Base-by-base conservation (phyloP, 2,797 vertebrate species). In the Anabas testudineus region DNA sequence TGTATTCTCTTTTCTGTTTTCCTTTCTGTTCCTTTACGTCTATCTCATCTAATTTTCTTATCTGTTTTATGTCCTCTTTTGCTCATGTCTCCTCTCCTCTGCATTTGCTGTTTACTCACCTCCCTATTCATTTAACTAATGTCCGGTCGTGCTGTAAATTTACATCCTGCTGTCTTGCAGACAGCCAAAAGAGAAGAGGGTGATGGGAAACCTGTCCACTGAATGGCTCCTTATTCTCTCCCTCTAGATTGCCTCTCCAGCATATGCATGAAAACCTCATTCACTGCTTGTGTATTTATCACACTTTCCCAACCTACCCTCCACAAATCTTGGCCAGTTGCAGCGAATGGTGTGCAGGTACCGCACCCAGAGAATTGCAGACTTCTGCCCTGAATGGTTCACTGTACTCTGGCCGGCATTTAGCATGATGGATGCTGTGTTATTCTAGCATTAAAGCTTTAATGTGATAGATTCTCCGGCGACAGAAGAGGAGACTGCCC, bases 381-480 rank as follows among this genome's bases (percentile, higher is more conserved):
- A n/a, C 65, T 77, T 49, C 24, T 72, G 70, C 66, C 75, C 78
- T 78, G 67, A 83, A 81, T 75, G 84, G 74, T 77, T 82, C 37
- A 14, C 78, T 74, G 74, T 82, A 51, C 80, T 88, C 74, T 63
- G 68, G 66, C 70, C 49, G 42, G 74, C 74, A 46, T 70, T 83
- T 71, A 80, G 42, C 22, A n/a, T 90, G 90, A 93, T 89, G 82
- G 86, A 93, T 91, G 83, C 83, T 77, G 82, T 88, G 90, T 91
- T 90, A 91, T 90, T 87, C 67, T 65, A 87, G 82, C 90, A 90
- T 93, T 89, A 93, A 92, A 90, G 90, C 84, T 88, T 88, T 90
- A 90, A 90, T 91, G 84, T 88, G 87, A 90, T 85, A 87, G 81
- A 91, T 91, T 89, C 84, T 81, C 75, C 75, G 65, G 86, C 34